Evolutionary conservation across 2,113 vertebrate species (phyloP).

Genomic region (Otolemur garnettii): DNA sequence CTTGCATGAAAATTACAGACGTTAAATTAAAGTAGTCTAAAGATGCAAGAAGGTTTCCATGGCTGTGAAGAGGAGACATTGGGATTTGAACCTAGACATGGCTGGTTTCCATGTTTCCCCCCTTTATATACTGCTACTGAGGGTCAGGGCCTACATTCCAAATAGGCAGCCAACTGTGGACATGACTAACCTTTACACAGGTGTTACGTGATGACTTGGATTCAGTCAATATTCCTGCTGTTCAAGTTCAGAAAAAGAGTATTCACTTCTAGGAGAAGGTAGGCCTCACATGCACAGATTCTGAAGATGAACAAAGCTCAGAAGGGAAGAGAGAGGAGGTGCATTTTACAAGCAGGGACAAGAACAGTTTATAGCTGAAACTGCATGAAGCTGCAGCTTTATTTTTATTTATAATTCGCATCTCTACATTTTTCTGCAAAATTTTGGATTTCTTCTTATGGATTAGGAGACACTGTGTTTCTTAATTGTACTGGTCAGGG

Average conservation of each 20-base stretch:
- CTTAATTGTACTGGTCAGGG: not conserved
- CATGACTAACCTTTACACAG: not conserved
- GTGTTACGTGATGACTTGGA: not conserved
- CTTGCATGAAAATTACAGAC: not conserved
- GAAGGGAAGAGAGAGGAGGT: not conserved
- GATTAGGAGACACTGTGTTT: not conserved
- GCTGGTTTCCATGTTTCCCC: not conserved
- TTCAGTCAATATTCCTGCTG: not conserved
- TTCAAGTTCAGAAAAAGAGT: not conserved
- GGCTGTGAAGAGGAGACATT: not conserved
- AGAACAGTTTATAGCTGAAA: not conserved
- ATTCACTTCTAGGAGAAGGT: not conserved
- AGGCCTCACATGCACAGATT: not conserved
- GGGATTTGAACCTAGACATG: not conserved
- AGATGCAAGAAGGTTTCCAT: not conserved
- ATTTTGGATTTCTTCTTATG: not conserved
- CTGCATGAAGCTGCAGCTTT: not conserved
- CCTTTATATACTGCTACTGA: not conserved
- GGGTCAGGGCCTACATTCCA: not conserved
- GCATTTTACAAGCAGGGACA: not conserved
- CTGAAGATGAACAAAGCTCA: not conserved
- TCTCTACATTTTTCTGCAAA: not conserved
- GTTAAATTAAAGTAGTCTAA: not conserved
- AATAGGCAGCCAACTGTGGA: not conserved
- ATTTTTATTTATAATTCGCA: not conserved